Evolutionary conservation across 2,113 vertebrate genomes (phyloP).

Genomic region (Platysternon megacephalum): DNA sequence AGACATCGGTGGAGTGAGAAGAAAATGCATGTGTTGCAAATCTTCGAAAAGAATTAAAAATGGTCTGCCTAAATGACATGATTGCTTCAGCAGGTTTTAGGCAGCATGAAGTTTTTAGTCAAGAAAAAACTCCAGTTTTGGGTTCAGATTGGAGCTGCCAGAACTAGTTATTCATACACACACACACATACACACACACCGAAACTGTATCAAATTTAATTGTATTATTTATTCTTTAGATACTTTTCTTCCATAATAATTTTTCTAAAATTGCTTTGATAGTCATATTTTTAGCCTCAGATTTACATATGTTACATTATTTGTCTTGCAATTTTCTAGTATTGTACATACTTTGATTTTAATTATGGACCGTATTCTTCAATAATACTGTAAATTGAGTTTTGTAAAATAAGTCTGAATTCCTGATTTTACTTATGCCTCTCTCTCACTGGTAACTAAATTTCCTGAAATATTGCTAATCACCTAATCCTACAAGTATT

Average conservation of each 20-base stretch:
- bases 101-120: background rate
- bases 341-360: background rate
- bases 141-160: background rate
- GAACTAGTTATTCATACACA: background rate
- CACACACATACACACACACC: background rate
- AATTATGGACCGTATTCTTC: background rate
- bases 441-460: background rate
- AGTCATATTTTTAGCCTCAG: background rate
- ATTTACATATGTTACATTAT: background rate
- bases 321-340: background rate
- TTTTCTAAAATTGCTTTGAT: background rate
- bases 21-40: conserved; percentile 25
- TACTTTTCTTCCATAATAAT: background rate
- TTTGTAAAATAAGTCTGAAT: background rate
- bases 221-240: background rate
- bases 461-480: background rate
- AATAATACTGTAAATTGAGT: background rate
- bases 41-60: conserved; percentile 47
- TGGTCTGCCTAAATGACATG: background rate
- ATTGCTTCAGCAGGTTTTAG: conserved; percentile 22
- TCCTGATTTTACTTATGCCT: background rate
- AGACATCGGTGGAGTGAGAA: background rate
- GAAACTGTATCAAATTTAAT: background rate
- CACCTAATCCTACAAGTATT: background rate
- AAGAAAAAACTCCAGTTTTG: background rate